Conservation (phyloP, 2,113 vertebrate species). For the Panthera tigris region DNA sequence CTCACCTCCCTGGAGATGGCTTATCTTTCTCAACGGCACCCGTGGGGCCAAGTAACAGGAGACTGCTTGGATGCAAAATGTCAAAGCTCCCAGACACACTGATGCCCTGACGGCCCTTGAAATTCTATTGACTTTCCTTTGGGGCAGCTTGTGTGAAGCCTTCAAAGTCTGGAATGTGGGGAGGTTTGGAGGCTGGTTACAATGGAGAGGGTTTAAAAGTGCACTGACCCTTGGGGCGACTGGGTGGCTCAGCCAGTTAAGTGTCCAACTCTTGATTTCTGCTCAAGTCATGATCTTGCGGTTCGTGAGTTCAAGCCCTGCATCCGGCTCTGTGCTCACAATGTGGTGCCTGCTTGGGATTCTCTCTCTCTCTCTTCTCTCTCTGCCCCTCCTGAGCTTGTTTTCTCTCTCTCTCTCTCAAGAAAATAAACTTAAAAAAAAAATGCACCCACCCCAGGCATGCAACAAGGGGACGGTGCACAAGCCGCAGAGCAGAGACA, state of each 20-base stretch:
- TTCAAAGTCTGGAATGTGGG: neutral
- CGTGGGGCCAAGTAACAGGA: neutral
- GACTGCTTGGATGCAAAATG: conserved; percentile 44
- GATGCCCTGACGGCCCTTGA: neutral
- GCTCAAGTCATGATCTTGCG: no score
- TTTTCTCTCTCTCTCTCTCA: no score
- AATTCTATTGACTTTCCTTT: neutral
- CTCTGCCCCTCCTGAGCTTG: no score
- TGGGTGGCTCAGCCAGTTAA: no score
- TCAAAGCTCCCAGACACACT: conserved; percentile 12
- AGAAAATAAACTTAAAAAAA: no score
- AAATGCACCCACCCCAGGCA: neutral
- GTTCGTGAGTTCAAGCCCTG: no score
- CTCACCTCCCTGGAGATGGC: neutral
- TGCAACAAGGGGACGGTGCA: neutral
- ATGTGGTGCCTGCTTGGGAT: no score
- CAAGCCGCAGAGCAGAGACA: neutral
- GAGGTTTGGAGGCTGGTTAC: neutral
- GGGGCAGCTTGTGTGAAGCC: neutral
- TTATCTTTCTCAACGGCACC: neutral
- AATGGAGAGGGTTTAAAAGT: neutral
- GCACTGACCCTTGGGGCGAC: neutral
- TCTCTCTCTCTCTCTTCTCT: no score
- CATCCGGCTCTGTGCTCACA: no score
- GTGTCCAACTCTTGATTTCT: no score